phyloP scores from a whole-genome alignment of 2,113 vertebrate species.

The Phalacrocorax aristotelis region DNA sequence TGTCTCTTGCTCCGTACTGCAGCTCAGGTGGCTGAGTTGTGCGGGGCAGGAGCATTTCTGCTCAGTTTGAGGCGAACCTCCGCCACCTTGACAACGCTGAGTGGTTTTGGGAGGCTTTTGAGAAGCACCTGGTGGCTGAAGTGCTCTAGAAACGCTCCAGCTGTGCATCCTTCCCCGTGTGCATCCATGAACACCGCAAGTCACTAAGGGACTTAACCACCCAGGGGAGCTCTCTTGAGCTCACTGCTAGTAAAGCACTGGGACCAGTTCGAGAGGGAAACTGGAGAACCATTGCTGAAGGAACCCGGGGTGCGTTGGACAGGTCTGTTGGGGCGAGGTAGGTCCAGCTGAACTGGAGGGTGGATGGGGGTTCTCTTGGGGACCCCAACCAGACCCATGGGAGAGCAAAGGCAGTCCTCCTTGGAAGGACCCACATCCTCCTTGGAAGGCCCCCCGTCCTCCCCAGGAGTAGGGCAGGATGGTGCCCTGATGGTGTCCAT shows the following conservation, averaged over 20 bases:
- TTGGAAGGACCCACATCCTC: rapidly evolving
- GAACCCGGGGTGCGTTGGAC: not conserved
- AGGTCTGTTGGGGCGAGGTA: not conserved
- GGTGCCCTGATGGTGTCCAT: not conserved
- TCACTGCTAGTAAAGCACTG: not conserved
- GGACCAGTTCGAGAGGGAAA: not conserved
- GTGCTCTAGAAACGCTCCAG: rapidly evolving
- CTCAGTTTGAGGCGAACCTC: rapidly evolving
- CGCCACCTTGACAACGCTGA: rapidly evolving
- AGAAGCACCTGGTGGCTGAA: not conserved
- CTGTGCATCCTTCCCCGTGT: not conserved
- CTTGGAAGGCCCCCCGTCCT: rapidly evolving
- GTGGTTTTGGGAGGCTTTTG: not conserved
- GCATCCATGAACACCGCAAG: rapidly evolving
- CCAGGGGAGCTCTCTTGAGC: not conserved
- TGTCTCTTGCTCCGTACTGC: not conserved
- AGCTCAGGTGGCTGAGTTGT: rapidly evolving
- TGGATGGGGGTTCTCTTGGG: not conserved
- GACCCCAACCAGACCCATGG: rapidly evolving
- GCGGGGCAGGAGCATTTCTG: not conserved
- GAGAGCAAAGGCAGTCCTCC: not conserved
- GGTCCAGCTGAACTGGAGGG: not conserved
- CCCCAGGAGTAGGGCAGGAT: not conserved
- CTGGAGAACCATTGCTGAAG: not conserved
- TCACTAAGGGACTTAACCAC: not conserved